A percentile compares a stretch with the other conserved stretches of the same genome.
Conservation (phyloP, 2,797 vertebrate species). For the Masticophis lateralis region DNA sequence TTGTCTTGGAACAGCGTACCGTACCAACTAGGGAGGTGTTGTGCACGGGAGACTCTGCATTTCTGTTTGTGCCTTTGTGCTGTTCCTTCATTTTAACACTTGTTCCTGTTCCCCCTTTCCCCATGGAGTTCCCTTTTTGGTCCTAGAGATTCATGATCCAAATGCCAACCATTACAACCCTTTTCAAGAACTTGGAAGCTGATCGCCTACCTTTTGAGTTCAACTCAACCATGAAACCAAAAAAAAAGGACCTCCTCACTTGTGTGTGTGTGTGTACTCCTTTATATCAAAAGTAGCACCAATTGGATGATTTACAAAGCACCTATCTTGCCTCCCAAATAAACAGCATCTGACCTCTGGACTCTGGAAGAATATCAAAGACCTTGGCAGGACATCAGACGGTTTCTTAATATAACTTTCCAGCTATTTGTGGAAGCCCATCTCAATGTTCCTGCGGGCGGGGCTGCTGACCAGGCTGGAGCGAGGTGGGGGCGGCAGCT, state of each 20-base stretch:
- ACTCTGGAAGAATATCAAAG: conserved; percentile 44
- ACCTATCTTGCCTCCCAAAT: conserved; percentile 52
- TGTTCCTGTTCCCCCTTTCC: not conserved
- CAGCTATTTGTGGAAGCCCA: conserved; percentile 58
- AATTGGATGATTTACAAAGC: conserved; percentile 29
- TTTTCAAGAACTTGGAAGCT: not conserved
- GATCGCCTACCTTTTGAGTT: accelerated
- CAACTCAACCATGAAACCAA: not conserved
- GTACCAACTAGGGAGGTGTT: not conserved
- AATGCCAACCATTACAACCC: not conserved
- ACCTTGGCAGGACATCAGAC: conserved; percentile 65
- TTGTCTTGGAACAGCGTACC: not conserved
- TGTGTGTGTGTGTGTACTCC: not conserved
- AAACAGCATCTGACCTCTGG: conserved; percentile 54
- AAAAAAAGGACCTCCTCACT: not conserved
- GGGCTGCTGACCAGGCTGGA: not conserved
- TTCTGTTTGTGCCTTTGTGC: not conserved
- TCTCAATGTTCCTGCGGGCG: conserved; percentile 41
- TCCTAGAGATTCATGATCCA: not conserved
- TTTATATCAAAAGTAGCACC: not conserved
- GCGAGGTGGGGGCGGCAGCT: conserved; percentile 58
- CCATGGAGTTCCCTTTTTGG: not conserved
- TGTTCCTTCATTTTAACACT: not conserved
- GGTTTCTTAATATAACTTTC: conserved; percentile 57
- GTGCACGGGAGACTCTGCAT: not conserved